Evolutionary conservation across 1,140 invertebrate species (phyloP).

Genomic region (Rhagoletis pomonella): DNA sequence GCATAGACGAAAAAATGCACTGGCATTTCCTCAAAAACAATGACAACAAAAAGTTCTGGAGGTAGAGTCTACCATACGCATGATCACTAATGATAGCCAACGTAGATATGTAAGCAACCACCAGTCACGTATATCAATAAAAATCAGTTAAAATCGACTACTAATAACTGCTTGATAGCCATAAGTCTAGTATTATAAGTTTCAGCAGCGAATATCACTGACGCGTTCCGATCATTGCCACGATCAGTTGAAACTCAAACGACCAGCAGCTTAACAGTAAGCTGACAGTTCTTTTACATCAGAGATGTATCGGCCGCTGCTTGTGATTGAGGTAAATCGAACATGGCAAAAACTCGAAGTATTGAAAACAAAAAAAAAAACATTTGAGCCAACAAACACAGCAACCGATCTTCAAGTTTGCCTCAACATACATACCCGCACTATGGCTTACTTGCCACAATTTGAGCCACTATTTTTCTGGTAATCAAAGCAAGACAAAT

Average conservation of each 20-base stretch:
- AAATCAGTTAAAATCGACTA: neutral
- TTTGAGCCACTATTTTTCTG: neutral
- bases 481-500: neutral
- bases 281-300: neutral
- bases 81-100: too few species aligned
- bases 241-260: neutral
- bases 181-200: neutral
- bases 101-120: too few species aligned
- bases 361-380: too few species aligned
- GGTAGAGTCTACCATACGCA: too few species aligned
- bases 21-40: neutral
- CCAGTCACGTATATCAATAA: too few species aligned
- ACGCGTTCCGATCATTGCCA: slow-evolving; percentile 1
- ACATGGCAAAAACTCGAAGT: too few species aligned
- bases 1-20: too few species aligned
- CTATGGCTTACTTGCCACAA: neutral
- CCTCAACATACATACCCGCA: neutral
- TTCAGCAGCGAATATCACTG: neutral
- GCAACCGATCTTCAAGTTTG: neutral
- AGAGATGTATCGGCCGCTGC: neutral
- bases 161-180: neutral
- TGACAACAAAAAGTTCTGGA: neutral
- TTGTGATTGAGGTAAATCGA: neutral
- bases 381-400: neutral
- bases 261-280: too few species aligned